Evolutionary conservation across 2,113 vertebrate genomes (phyloP).

Genomic region (Todiramphus saurophagus): DNA sequence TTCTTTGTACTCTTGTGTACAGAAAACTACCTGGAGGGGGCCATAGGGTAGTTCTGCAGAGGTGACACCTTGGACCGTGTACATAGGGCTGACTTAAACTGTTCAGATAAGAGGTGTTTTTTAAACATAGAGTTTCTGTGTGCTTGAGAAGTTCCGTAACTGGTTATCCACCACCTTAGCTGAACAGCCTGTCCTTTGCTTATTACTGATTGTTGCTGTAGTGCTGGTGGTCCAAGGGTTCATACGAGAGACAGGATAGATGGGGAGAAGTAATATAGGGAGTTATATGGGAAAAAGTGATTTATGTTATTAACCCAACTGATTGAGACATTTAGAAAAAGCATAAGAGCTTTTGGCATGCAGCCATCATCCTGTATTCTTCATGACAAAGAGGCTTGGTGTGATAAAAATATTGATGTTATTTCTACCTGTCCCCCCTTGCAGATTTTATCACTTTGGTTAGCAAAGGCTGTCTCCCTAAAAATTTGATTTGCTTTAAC

Average conservation of each 20-base stretch:
- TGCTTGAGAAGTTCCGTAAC: background rate
- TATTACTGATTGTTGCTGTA: background rate
- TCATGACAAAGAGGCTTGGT: background rate
- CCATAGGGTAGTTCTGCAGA: background rate
- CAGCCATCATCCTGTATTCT: background rate
- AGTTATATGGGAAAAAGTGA: background rate
- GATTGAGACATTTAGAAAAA: background rate
- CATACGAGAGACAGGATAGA: background rate
- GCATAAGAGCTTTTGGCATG: background rate
- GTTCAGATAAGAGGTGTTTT: background rate
- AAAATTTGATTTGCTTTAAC: background rate
- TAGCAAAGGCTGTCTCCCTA: background rate
- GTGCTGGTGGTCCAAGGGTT: background rate
- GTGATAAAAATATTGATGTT: background rate
- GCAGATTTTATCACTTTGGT: background rate
- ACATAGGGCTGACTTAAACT: background rate
- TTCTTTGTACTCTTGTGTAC: background rate
- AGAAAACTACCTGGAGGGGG: background rate
- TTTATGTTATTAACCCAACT: background rate
- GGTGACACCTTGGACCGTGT: background rate
- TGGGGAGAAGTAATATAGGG: background rate
- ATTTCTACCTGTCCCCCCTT: background rate
- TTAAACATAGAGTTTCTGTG: background rate
- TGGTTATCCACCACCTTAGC: background rate
- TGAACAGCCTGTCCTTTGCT: background rate